Base-by-base conservation (phyloP, 2,888 invertebrate genomes). In the Amiota communis region DNA sequence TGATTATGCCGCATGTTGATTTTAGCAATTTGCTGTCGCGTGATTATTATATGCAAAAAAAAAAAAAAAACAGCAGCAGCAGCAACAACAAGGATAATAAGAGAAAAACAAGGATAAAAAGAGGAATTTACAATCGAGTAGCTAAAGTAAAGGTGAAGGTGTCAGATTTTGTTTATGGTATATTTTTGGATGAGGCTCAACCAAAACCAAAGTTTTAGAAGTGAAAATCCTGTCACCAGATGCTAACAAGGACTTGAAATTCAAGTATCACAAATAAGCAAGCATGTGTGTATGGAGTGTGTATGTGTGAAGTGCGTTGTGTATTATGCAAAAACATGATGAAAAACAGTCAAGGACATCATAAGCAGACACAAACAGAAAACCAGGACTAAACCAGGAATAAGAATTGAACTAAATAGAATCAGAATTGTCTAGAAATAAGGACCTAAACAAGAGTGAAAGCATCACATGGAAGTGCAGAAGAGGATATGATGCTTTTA, bases 291-390 rank as follows among this genome's bases (percentile, higher is more conserved):
- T 47, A 46, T 48, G 13, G 48, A 9, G 10, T 36, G 36, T 36
- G 46, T 13, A 4, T 36, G 65, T 46, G 48, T 48, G 13, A 65
- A 65, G 17, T 49, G 46, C 11, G 65, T 48, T 65, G 49, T n/a
- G 49, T 17, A 65, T 65, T 65, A 65, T 65, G 65, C 65, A 65
- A 49, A 65, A 65, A 65, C 65, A 65, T 65, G 65, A 65, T 20
- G 65, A 65, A 65, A 36, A 46, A 4, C 65, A 63, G 65, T 65
- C 65, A 65, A 65, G 49, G 65, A 49, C 65, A 46, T 11, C 36
- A 61, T 61, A 20, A 17, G 61, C 13, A 53, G 53, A 53, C 53
- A 53, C 1, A 57, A 15, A 15, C 36, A 36, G 36, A 36, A 36
- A 36, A 36, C 36, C 36, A 36, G 36, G 36, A 36, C 36, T 36